Percentiles rank a stretch among this genome's conserved stretches.
Evolutionary conservation across 2,113 vertebrate species (phyloP).

Genomic region (Archocentrus centrarchus): DNA sequence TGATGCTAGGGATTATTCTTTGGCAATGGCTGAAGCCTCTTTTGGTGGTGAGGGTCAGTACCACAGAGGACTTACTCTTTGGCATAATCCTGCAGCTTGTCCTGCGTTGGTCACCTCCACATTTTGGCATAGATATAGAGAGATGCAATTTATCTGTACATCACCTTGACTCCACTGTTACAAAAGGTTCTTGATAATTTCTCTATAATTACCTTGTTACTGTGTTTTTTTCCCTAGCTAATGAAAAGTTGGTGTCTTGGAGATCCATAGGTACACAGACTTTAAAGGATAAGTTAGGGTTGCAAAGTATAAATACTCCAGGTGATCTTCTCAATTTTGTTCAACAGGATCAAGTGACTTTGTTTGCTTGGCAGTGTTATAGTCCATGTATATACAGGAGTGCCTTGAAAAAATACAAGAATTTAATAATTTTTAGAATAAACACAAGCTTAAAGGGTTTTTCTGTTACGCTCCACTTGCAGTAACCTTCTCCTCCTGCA

Average conservation of each 20-base stretch:
- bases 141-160: neutral
- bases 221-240: neutral
- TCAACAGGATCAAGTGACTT: neutral
- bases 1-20: neutral
- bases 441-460: neutral
- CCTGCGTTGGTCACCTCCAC: neutral
- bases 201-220: neutral
- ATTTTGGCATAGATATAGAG: too few relatives aligned
- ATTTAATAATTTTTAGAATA: neutral
- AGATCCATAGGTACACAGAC: neutral
- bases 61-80: neutral
- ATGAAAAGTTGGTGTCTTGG: conserved; percentile 1
- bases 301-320: neutral
- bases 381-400: neutral
- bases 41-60: neutral
- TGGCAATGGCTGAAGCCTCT: neutral
- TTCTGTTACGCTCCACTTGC: neutral
- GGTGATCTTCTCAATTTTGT: neutral
- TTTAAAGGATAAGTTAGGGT: neutral
- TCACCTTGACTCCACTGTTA: neutral
- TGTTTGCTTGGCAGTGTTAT: neutral
- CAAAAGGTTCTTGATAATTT: neutral
- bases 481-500: neutral
- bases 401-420: neutral
- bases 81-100: neutral